These are phyloP conservation scores for Heliconius ethilla DNA, from an alignment of 2,888 invertebrate genomes.

Conservation along the genomic window DNA sequence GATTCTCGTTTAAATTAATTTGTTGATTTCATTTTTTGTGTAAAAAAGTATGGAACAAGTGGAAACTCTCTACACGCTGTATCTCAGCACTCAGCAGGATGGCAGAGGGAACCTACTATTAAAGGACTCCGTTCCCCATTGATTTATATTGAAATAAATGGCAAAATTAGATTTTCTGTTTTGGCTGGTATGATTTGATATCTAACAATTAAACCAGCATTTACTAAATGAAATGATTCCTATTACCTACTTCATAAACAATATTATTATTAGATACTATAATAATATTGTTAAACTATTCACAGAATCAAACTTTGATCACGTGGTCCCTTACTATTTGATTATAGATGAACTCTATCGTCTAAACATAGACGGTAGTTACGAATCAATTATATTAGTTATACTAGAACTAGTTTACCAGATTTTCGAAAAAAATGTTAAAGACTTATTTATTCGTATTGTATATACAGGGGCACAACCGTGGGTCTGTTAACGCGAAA, in stretches of 20 bases:
- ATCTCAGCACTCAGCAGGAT: too few relatives aligned
- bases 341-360: constrained; percentile 13
- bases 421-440: neutral
- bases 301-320: neutral
- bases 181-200: neutral
- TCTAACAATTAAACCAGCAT: neutral
- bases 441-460: too few relatives aligned
- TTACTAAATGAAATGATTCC: neutral
- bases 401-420: neutral
- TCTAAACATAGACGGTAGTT: neutral
- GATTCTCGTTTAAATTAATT: too few relatives aligned
- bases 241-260: neutral
- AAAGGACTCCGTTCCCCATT: too few relatives aligned
- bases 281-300: neutral
- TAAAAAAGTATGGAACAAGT: too few relatives aligned
- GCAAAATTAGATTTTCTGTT: neutral
- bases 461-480: too few relatives aligned
- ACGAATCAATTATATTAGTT: neutral
- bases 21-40: too few relatives aligned
- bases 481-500: too few relatives aligned
- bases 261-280: neutral
- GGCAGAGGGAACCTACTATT: too few relatives aligned
- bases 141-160: too few relatives aligned
- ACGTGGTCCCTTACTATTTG: neutral
- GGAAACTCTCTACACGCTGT: too few relatives aligned